A percentile compares a stretch with the other conserved stretches of the same genome.
Evolutionary conservation across 1,140 invertebrate species (phyloP).

Genomic region (Xylocopa sonorina): DNA sequence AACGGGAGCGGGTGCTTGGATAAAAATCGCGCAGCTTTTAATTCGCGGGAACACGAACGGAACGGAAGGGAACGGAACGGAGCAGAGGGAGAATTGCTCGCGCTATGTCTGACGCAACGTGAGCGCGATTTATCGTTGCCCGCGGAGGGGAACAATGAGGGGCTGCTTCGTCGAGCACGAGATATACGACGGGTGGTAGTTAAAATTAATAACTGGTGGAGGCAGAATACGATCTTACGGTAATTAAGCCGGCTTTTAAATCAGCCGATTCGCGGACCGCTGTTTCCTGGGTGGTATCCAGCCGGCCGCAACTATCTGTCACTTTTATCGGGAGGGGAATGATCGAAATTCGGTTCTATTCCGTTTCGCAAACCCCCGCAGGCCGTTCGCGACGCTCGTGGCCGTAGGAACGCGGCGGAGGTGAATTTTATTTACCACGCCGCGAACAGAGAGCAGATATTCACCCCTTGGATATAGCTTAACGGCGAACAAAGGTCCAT

Average conservation of each 20-base stretch:
- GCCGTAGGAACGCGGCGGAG: too few relatives aligned
- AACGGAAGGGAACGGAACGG: background rate
- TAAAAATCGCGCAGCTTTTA: slow-evolving; percentile 18
- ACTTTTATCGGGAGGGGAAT: background rate
- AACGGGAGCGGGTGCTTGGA: background rate
- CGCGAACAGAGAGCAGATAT: too few relatives aligned
- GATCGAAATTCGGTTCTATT: too few relatives aligned
- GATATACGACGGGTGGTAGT: slow-evolving; percentile 51
- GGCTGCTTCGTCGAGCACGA: slow-evolving; percentile 22
- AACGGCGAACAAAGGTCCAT: background rate
- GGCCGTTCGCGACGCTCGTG: too few relatives aligned
- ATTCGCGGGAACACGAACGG: slow-evolving; percentile 13
- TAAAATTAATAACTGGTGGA: slow-evolving; percentile 60
- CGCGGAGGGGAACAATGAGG: slow-evolving; percentile 48
- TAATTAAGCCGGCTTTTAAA: slow-evolving; percentile 61
- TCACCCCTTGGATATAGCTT: too few relatives aligned
- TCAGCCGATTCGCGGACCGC: slow-evolving; percentile 21
- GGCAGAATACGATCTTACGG: slow-evolving; percentile 56
- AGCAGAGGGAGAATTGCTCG: slow-evolving; percentile 3
- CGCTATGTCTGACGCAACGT: slow-evolving; percentile 22
- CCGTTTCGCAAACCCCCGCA: too few relatives aligned
- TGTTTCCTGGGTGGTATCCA: background rate
- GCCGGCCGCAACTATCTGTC: background rate
- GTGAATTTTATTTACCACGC: background rate
- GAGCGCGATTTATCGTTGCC: slow-evolving; percentile 55